Base-by-base conservation (phyloP, 2,888 invertebrate species). In the Tholera decimalis region DNA sequence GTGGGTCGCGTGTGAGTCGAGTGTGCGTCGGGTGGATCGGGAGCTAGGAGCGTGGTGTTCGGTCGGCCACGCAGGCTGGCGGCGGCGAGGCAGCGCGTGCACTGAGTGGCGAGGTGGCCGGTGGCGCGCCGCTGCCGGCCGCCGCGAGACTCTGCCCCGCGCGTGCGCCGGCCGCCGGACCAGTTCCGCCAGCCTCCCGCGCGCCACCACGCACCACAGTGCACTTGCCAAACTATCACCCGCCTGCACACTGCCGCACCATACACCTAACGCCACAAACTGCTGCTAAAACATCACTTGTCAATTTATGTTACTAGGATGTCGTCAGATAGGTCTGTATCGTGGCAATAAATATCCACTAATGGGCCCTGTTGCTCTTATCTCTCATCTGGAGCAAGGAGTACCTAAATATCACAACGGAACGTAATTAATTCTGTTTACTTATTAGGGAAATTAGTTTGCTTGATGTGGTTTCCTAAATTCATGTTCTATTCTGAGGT, bases 101-200 rank as follows among this genome's bases (percentile, higher is more conserved):
- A 94, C 94, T 94, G 94, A 93, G 89, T 87, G 89, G 83, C 86
- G 87, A 83, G 81, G 80, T 82, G 83, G 85, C 85, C 85, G 85
- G 86, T 87, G 88, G 88, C 88, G 89, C 88, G 86, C 85, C 83
- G 83, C 85, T 79, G 87, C 84, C 86, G 87, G 85, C 88, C 85
- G 86, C 85, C 85, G 85, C 88, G 80, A 82, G 84, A 86, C 89
- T 89, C 88, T 89, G 90, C 90, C 90, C 91, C 91, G 91, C 91
- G 91, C 93, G 89, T 93, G 93, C 93, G 93, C 88, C 90, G 89
- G 93, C 93, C 92, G 91, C 88, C 90, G 89, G 93, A 92, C 94
- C 94, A 88, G 93, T 93, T 92, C 92, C 88, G 71, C 75, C 89
- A 90, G 89, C 91, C 91, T 89, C 91, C 90, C 90, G 89, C 88